These are phyloP conservation scores for Notechis scutatus DNA, from an alignment of 2,113 vertebrate genomes.

Conservation along the genomic window DNA sequence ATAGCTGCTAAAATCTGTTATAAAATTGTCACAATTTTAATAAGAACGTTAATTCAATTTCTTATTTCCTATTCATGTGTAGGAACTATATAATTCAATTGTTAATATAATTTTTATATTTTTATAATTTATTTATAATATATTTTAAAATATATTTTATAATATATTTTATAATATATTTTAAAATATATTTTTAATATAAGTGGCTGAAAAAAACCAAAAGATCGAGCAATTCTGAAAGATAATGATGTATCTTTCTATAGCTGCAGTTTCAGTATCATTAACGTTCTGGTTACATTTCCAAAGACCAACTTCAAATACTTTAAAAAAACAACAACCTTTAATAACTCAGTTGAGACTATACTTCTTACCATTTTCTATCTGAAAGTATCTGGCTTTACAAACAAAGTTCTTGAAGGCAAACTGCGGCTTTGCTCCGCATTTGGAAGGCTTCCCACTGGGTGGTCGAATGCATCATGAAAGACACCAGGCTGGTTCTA, in stretches of 20 bases:
- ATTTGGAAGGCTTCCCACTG: no score
- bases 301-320: not conserved
- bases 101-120: conserved; percentile 22
- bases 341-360: not conserved
- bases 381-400: not conserved
- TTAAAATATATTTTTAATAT: conserved; percentile 24
- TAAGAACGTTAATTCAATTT: conserved; percentile 26
- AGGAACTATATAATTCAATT: not conserved
- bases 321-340: not conserved
- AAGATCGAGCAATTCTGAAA: conserved; percentile 31
- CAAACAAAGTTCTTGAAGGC: not conserved
- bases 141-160: not conserved
- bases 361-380: not conserved
- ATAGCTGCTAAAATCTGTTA: conserved; percentile 44
- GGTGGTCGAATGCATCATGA: no score
- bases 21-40: conserved; percentile 37
- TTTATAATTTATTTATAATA: not conserved
- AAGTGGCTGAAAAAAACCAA: conserved; percentile 4
- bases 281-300: conserved; percentile 18
- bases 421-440: no score
- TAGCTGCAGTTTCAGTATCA: not conserved
- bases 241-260: not conserved
- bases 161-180: not conserved
- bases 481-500: no score
- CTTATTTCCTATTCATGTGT: conserved; percentile 36